Evolutionary conservation across 2,797 vertebrate species (phyloP), one percentile per base, ranked within the genome.

Genomic region (Channa striata): DNA sequence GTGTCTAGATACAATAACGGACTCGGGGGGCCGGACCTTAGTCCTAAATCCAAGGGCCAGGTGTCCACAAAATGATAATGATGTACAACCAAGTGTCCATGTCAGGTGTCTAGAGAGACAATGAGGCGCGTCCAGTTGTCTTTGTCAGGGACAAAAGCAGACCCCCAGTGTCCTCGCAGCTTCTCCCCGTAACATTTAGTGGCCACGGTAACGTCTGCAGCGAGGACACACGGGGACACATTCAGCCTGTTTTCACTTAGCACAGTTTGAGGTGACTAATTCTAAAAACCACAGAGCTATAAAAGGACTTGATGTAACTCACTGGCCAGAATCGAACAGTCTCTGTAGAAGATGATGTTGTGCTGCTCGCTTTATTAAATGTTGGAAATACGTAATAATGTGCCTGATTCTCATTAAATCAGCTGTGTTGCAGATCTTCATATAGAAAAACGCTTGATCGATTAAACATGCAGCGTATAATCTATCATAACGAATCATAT

Each of bases 401-500:
- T n/a, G n/a, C n/a, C n/a, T n/a, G n/a, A n/a, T n/a, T n/a, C n/a
- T 44, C 33, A 25, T 20, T n/a, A 6, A 21, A 36, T 48, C 34
- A 21, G 34, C n/a, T 3, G 1, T 36, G 16, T 33, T 67, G 9
- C 39, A 52, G 13, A 59, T 67, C 57, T 61, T 60, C 44, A 59
- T 49, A 23, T 14, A 20, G 43, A 71, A 34, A 7, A 44, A 40
- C 37, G 52, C 52, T 50, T 12, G 4, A 75, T 61, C 0, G 14
- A 54, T 62, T 5, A 10, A 48, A 7, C 17, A 17, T 13, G 8
- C 47, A 10, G 20, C 12, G 12, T 37, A 21, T 42, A 43, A 61
- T 54, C 49, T 34, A 20, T 66, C 39, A 34, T 12, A 11, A 10
- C 48, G 49, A 50, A 16, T 67, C 67, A 34, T 19, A 40, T 52